These are phyloP conservation scores for Thaumetopoea pityocampa DNA, from an alignment of 1,140 invertebrate genomes.

Conservation along the genomic window DNA sequence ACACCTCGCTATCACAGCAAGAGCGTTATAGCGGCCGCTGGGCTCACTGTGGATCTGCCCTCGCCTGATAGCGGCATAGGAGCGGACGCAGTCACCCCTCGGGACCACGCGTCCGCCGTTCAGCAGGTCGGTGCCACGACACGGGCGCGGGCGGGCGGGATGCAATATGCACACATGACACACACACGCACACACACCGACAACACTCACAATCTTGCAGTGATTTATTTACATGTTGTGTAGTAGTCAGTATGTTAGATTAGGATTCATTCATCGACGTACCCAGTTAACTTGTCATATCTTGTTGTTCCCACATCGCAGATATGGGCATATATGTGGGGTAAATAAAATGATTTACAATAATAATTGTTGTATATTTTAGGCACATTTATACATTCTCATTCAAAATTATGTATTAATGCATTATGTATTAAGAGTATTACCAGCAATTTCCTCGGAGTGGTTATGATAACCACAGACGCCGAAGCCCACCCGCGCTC, in stretches of 20 bases:
- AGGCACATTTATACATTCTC: conserved; percentile 27
- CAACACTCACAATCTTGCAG: conserved; percentile 18
- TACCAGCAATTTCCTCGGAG: conserved; percentile 3
- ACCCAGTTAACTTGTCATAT: conserved; percentile 3
- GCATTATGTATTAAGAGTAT: not conserved
- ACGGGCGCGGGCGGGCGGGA: conserved; percentile 55
- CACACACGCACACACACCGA: conserved; percentile 25
- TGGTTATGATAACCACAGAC: conserved; percentile 19
- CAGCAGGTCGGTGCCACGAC: conserved; percentile 85
- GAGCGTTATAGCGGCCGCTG: conserved; percentile 79
- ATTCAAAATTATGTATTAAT: conserved; percentile 2
- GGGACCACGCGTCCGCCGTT: conserved; percentile 87
- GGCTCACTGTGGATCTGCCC: conserved; percentile 92
- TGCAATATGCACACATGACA: conserved; percentile 37
- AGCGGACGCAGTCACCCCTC: conserved; percentile 91
- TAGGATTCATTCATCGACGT: conserved; percentile 7
- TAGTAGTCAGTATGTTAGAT: not conserved
- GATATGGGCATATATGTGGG: too few species aligned
- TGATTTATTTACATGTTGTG: conserved; percentile 14
- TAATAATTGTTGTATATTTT: conserved; percentile 3
- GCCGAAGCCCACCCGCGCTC: conserved; percentile 59
- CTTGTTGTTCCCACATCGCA: too few species aligned
- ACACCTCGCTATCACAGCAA: conserved; percentile 71
- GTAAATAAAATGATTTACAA: not conserved
- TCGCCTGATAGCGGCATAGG: conserved; percentile 95